Evolutionary conservation across 2,797 vertebrate species (phyloP), one percentile per base, ranked within the genome.

Genomic region (Pipistrellus nathusii): DNA sequence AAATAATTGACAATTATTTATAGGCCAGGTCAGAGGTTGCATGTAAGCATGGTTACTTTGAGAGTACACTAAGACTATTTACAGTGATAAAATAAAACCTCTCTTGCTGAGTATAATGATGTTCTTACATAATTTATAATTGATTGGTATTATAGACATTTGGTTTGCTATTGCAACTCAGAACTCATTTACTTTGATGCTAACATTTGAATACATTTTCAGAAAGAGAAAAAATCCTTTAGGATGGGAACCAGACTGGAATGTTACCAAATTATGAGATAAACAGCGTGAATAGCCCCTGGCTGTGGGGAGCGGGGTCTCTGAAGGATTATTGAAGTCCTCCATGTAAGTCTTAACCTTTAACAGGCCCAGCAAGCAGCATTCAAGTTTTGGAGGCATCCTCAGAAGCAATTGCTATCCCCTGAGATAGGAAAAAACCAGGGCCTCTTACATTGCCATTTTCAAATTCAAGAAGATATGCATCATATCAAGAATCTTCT

Each of bases 91-190:
- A 38, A 41, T 94, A 32, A 62, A 81, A 25, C 44, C 41, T 80
- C 18, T 90, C 18, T 88, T 51, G 15, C 25, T 81, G 32, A 77
- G 2, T 15, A 82, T 48, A 66, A n/a, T 80, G 17, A 90, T 84
- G 11, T 30, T 76, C 62, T 85, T 75, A 80, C 8, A 18, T 35
- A 72, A 35, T 84, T 78, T 91, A 46, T 88, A 84, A 55, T 93
- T 27, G 30, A 68, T 68, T 62, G 25, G 8, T 59, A 62, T 80
- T 76, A 25, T 13, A 14, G 35, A 32, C 2, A 27, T 30, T 46
- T 66, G 27, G 15, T 91, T 85, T 85, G 48, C 27, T 25, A 5
- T 53, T 85, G 9, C 91, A 81, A 80, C 18, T 84, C 57, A 78
- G 59, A 81, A 71, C 21, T 81, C 41, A 86, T 69, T 88, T 14